Evolutionary conservation across 2,797 vertebrate genomes (phyloP).

Genomic region (Lutjanus argentimaculatus): DNA sequence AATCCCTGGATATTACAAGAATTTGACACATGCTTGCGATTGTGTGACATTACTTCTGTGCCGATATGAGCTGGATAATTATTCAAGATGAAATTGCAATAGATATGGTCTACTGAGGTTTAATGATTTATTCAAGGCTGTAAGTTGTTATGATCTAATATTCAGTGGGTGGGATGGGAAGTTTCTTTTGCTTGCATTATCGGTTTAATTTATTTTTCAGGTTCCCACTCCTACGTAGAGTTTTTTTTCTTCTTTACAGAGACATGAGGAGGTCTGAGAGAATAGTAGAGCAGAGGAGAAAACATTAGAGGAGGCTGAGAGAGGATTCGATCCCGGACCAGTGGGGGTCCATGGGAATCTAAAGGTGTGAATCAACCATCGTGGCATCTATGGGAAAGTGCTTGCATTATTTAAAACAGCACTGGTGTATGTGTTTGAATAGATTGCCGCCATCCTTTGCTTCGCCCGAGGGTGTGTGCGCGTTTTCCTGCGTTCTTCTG

Average conservation of each 20-base stretch:
- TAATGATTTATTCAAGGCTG: conserved; percentile 78
- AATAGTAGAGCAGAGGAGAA: conserved; percentile 65
- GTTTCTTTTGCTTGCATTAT: conserved; percentile 77
- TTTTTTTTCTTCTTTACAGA: conserved; percentile 41
- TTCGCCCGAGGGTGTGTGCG: conserved; percentile 50
- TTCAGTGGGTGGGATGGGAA: conserved; percentile 71
- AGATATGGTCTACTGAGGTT: conserved; percentile 67
- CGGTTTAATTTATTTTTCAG: conserved; percentile 77
- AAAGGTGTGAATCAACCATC: conserved; percentile 68
- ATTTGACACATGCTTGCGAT: conserved; percentile 65
- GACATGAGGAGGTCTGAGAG: conserved; percentile 65
- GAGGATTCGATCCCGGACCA: conserved; percentile 65
- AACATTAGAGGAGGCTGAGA: conserved; percentile 50
- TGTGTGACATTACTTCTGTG: conserved; percentile 66
- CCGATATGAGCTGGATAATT: conserved; percentile 62
- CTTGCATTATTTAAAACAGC: conserved; percentile 74
- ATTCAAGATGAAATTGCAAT: conserved; percentile 72
- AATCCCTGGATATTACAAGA: conserved; percentile 68
- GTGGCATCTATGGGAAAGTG: conserved; percentile 57
- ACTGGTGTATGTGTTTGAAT: conserved; percentile 45
- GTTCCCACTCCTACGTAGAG: conserved; percentile 66
- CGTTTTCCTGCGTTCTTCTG: conserved; percentile 6
- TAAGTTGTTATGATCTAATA: conserved; percentile 81
- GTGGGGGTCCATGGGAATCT: conserved; percentile 63
- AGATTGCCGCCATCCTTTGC: conserved; percentile 48